Conservation (phyloP, 1,140 invertebrate species). For the Euschistus heros region DNA sequence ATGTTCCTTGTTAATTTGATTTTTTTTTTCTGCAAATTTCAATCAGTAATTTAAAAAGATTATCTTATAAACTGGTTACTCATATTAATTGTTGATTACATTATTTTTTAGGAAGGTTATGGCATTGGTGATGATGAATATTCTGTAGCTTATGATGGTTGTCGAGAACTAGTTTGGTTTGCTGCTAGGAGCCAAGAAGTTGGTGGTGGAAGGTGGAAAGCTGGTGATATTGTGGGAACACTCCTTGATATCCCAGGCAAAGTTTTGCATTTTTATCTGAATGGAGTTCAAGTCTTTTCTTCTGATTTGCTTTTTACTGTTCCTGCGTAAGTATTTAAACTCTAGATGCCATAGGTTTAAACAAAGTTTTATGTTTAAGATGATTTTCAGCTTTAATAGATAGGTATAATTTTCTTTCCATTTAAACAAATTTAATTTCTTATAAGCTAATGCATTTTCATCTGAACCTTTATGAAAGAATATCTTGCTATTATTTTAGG, state of each 20-base stretch:
- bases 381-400: no score
- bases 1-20: no score
- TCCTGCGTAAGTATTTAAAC: slow-evolving; percentile 48
- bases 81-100: neutral
- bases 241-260: slow-evolving; percentile 49
- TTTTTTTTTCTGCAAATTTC: no score
- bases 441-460: no score
- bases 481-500: no score
- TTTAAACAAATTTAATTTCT: no score
- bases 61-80: no score
- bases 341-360: no score
- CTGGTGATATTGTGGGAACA: slow-evolving; percentile 77
- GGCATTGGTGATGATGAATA: slow-evolving; percentile 90
- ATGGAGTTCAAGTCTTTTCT: slow-evolving; percentile 59
- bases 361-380: no score
- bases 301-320: slow-evolving; percentile 65
- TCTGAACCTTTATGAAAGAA: no score
- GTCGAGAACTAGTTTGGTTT: slow-evolving; percentile 79
- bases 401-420: no score
- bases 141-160: slow-evolving; percentile 86
- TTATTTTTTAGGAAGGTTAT: slow-evolving; percentile 64
- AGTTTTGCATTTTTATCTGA: slow-evolving; percentile 62
- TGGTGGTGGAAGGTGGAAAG: slow-evolving; percentile 57
- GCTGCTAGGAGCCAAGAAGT: slow-evolving; percentile 63
- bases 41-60: no score